Base-by-base conservation (phyloP, 1,140 invertebrate species). In the Scaptomyza pallida region DNA sequence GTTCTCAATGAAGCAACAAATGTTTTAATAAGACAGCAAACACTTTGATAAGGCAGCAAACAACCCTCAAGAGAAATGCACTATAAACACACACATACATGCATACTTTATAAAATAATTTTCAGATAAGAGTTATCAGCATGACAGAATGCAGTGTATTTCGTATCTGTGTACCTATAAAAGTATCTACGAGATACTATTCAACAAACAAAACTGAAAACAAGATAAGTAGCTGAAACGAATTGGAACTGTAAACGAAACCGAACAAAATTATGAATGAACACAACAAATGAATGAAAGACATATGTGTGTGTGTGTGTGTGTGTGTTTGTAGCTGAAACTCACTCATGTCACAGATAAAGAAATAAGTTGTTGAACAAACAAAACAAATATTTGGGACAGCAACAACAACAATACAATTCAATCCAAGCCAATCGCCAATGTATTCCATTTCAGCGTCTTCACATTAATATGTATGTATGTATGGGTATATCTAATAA, bases 221-320 rank as follows among this genome's bases (percentile, higher is more conserved):
- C 35, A 52, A 67, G 63, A 67, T 67, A 72, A 68, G 60, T 56
- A 62, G 13, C 37, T 33, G 40, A 83, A 85, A 30, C 26, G 8
- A 30, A 80, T 81, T 76, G 81, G 64, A 76, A 64, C 54, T 30
- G 26, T 72, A 62, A 60, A 51, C 61, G 43, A 81, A 65, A 82
- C 57, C 65, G n/a, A n/a, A 40, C 44, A 30, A 64, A 74, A 54
- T 60, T 65, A 78, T 70, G 60, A 85, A 80, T 61, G 79, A 77
- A 80, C 59, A 67, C 69, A 52, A 50, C 72, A 74, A 81, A 61
- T 85, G 68, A 86, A 80, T 83, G 82, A 68, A 63, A 76, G 47
- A 37, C 51, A 51, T 35, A 13, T 9, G 9, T 33, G 16, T 19
- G 40, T 37, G 41, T 50, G 43, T 35, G 60, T 78, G 52, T 56